Evolutionary conservation across 2,113 vertebrate genomes (phyloP), one percentile per base, ranked within the genome.

Genomic region (Crotalus viridis): DNA sequence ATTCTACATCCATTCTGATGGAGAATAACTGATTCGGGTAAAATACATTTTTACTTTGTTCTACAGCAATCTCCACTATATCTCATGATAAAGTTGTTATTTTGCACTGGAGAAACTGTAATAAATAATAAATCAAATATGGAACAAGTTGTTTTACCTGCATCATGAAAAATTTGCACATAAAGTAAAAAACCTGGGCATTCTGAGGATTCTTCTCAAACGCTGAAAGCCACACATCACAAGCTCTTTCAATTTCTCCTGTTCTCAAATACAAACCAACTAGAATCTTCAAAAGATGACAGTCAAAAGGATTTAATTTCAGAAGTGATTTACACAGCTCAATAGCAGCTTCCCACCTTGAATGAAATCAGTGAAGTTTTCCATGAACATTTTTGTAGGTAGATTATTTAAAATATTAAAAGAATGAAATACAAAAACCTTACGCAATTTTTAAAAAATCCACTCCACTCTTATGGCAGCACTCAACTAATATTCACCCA

Each of bases 151-250:
- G 5, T 89, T 94, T 97, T 97, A 99, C 99, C 99, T 99, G 98
- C 56, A 96, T 94, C 95, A 98, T 98, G 95, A 99, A 98, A 97
- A 98, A 99, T 96, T 97, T 98, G 98, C 98, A 98, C 93, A 97
- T 97, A 85, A 96, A 97, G 96, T 99, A 99, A 97, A 99, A 99
- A 93, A 99, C 93, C 93, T 98, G 97, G 0, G 98, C 98, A 74
- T 98, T 98, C 94, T 98, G 96, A 93, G 98, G 98, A 94, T 97
- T 98, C 95, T 95, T 98, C 17, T 98, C 98, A 96, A 99, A 98
- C 8, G 98, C 98, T 85, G 96, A 96, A 33, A 98, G 97, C 99
- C 99, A 99, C 91, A 98, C 96, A 22, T 95, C 95, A 10, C 96
- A 97, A 1, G 98, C 98, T 92, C 57, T 95, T 3, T 98, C 98